Evolutionary conservation across 1,140 invertebrate species (phyloP), one percentile per base, ranked within the genome.

Genomic region (Stegodyphus mimosarum): DNA sequence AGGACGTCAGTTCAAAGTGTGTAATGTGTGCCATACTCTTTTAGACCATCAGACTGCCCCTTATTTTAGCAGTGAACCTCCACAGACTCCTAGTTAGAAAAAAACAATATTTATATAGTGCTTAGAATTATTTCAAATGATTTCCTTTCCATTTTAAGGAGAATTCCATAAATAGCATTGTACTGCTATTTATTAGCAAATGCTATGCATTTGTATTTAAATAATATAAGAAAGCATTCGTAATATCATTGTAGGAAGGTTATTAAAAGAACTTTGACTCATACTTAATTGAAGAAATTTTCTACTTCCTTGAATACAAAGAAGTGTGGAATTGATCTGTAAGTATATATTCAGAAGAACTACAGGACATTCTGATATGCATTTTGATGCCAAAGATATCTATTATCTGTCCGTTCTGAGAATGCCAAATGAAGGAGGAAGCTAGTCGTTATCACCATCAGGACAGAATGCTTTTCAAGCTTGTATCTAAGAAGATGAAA

Each of bases 1-100:
- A 88, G 92, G 94, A 87, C 92, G 95, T 88, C 93, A 94, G 71
- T 95, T 96, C 70, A 94, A 94, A 91, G 98, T 99, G 79, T 99
- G 98, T 93, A 94, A 96, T 91, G 96, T 99, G 78, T 99, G 98
- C 92, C 96, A 98, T 92, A 99, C 98, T 52, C 93, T 99, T 88
- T 94, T 99, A 88, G 97, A 96, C 88, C 95, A 95, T 89, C 94
- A 98, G 91, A 95, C 96, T 67, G 96, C 97, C 88, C 97, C 97
- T 66, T 98, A 98, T 92, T 99, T 99, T 92, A 97, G 96, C 91
- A 95, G 94, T 83, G 95, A 96, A 90, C 94, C 95, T 88, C 95
- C 95, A 69, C 93, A 94, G 89, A 93, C 93, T 86, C 94, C 94
- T 74, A 92, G 93, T 88, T 93, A 90, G 74, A 66, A 6, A 18